Evolutionary conservation across 2,888 invertebrate species (phyloP).

Genomic region (Metopia argyrocephala): DNA sequence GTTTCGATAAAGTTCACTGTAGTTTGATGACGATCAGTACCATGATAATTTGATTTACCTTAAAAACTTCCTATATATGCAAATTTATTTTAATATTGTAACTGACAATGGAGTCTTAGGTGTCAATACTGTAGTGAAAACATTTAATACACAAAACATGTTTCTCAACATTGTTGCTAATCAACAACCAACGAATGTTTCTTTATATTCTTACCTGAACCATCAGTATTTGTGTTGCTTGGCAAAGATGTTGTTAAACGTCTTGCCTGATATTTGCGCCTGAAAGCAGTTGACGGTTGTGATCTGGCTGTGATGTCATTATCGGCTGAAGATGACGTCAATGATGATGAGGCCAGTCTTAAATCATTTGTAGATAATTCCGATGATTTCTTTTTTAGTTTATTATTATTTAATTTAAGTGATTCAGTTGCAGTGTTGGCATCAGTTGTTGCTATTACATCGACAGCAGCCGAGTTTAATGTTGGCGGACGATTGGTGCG

Average conservation of each 20-base stretch:
- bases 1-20: too few relatives aligned
- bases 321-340: slow-evolving; percentile 38
- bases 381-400: slow-evolving; percentile 47
- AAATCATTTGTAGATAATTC: slow-evolving; percentile 55
- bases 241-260: slow-evolving; percentile 70
- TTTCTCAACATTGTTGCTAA: slow-evolving; percentile 37
- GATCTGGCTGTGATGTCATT: slow-evolving; percentile 49
- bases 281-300: slow-evolving; percentile 65
- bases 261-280: slow-evolving; percentile 73
- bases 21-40: too few relatives aligned
- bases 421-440: slow-evolving; percentile 56
- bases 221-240: slow-evolving; percentile 43
- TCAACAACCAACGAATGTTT: neutral
- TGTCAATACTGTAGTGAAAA: neutral
- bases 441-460: slow-evolving; percentile 57
- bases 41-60: too few relatives aligned
- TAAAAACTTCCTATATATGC: too few relatives aligned
- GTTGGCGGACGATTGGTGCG: slow-evolving; percentile 67
- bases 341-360: slow-evolving; percentile 49
- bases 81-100: neutral
- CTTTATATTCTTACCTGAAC: slow-evolving; percentile 65
- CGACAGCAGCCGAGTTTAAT: slow-evolving; percentile 55
- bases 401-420: slow-evolving; percentile 48
- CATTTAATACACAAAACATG: too few relatives aligned
- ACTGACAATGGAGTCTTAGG: neutral